Evolutionary conservation across 2,888 invertebrate genomes (phyloP), one percentile per base, ranked within the genome.

Genomic region (Nymphalis polychloros): DNA sequence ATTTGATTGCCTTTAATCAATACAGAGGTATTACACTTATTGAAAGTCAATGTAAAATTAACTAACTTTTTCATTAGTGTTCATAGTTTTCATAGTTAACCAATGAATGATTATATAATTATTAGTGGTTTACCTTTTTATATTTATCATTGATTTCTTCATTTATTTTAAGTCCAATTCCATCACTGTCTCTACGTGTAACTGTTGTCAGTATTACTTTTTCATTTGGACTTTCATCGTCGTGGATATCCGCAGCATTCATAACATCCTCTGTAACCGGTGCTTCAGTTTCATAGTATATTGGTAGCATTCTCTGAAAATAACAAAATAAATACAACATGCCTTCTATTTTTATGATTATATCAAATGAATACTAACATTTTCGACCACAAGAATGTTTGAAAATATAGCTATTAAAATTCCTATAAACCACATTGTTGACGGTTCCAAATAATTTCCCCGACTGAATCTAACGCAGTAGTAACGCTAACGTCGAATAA

Each of bases 251-350:
- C 0, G 74, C 60, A 17, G 73, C 64, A 31, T 77, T 71, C 46
- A 72, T 67, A 0, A 73, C 41, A 57, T 78, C 75, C 57, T 78
- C 77, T 17, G 69, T 68, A 19, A 68, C 66, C 13, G 81, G 70
- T 23, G 78, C 72, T 55, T 75, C 74, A 16, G 78, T 78, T 48
- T 77, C 76, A 70, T 79, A 81, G 57, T 79, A 78, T 49, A 79
- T 72, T 27, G 83, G 77, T 67, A 88, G 64, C 78, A 85, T 81
- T 78, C 80, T 81, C 88, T 89, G 76, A 68, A 84, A 82, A 67
- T 68, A 73, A 72, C 60, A 72, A 64, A 27, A 55, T 23, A 23
- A 35, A 63, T 48, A 35, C 47, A 41, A 17, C 20, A 17, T 17
- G 23, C 13, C 31, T 13, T 41, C 13, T 41, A 41, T 13, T 41